phyloP scores from a whole-genome alignment of 2,113 vertebrate species.

The Etia nguti region DNA sequence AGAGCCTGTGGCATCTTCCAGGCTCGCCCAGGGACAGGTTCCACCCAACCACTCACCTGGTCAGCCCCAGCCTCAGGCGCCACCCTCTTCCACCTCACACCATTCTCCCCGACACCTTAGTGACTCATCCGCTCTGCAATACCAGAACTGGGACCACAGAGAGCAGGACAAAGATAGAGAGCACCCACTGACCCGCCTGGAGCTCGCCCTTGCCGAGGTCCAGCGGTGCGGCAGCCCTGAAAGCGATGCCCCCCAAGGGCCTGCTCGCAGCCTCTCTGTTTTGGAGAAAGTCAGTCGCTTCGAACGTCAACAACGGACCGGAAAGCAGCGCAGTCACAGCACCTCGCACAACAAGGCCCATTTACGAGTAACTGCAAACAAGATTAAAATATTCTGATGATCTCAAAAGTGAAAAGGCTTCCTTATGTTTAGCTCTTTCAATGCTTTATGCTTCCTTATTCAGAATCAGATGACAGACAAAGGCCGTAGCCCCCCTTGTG shows the following conservation, averaged over 20 bases:
- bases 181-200: conserved; percentile 63
- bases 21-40: conserved; percentile 39
- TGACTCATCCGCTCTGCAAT: conserved; percentile 24
- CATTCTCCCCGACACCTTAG: conserved; percentile 47
- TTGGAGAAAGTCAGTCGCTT: conserved; percentile 88
- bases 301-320: conserved; percentile 78
- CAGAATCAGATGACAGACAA: conserved; percentile 27
- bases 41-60: neutral
- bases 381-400: neutral
- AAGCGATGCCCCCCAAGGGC: conserved; percentile 39
- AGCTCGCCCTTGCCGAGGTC: conserved; percentile 70
- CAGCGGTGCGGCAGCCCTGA: conserved; percentile 59
- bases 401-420: neutral
- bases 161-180: conserved; percentile 47
- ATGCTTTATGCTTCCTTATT: conserved; percentile 1
- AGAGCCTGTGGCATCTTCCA: neutral
- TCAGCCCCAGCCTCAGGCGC: conserved; percentile 17
- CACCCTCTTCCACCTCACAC: conserved; percentile 35
- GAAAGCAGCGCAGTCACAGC: conserved; percentile 65
- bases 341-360: conserved; percentile 31
- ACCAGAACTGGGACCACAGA: neutral
- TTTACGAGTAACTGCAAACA: conserved; percentile 12
- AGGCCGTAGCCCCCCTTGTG: conserved; percentile 32
- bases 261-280: conserved; percentile 76
- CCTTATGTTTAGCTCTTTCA: neutral